A percentile compares a stretch with the other conserved stretches of the same genome.
Evolutionary conservation across 2,797 vertebrate species (phyloP).

Genomic region (Carduelis carduelis): DNA sequence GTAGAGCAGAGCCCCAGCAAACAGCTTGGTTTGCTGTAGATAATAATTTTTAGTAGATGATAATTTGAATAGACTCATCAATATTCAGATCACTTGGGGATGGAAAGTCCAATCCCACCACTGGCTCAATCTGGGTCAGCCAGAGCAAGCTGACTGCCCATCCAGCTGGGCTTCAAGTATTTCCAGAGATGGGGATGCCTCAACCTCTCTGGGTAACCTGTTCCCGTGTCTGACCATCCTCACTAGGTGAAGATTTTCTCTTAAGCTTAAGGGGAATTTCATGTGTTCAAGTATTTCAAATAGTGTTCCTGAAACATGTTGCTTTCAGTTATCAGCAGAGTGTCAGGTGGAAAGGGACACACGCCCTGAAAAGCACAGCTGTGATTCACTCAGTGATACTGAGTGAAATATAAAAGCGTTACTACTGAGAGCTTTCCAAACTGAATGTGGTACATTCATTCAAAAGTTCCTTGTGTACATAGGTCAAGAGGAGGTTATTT

Average conservation of each 20-base stretch:
- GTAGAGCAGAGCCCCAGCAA: neutral
- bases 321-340: neutral
- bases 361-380: neutral
- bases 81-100: accelerated
- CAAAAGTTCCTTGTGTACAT: neutral
- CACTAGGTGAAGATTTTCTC: neutral
- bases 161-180: accelerated
- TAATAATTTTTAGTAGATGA: neutral
- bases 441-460: neutral
- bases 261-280: neutral
- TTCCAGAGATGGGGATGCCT: neutral
- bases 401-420: neutral
- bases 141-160: neutral
- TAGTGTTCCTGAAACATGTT: neutral
- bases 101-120: neutral
- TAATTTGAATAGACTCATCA: neutral
- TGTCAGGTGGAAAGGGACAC: neutral
- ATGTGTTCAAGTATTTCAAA: neutral
- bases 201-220: neutral
- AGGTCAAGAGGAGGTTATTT: neutral
- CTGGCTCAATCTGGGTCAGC: accelerated
- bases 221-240: neutral
- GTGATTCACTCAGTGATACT: neutral
- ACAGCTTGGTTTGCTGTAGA: neutral
- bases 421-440: neutral